These are phyloP conservation scores for Heliocidaris tuberculata DNA, from an alignment of 35 echinoderm and acorn worm species.

Conservation along the genomic window DNA sequence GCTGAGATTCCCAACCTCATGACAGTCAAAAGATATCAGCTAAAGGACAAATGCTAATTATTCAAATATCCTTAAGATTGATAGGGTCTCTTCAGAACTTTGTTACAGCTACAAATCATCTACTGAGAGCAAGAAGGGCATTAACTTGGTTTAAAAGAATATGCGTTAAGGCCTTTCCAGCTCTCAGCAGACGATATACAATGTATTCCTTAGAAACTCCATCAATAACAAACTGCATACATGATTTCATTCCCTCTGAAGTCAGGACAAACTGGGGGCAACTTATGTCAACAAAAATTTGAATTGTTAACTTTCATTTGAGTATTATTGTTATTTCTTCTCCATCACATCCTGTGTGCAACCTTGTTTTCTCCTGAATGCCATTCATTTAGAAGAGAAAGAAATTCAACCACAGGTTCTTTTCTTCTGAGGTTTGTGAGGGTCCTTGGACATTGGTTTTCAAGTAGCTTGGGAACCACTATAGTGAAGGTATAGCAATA, in stretches of 20 bases:
- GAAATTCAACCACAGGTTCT: neutral
- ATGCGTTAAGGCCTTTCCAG: too few relatives aligned
- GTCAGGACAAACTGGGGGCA: neutral
- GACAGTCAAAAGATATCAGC: neutral
- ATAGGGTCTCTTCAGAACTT: neutral
- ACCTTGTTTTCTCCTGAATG: neutral
- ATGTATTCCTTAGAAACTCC: neutral
- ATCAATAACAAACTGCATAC: neutral
- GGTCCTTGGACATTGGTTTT: neutral
- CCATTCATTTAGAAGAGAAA: neutral
- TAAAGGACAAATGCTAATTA: neutral
- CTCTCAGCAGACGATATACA: neutral
- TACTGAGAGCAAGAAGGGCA: too few relatives aligned
- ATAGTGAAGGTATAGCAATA: neutral
- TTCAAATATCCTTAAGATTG: neutral
- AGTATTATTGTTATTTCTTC: slow-evolving; percentile 7
- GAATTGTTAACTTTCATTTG: slow-evolving; percentile 3
- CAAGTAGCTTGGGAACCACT: neutral
- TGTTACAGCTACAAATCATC: neutral
- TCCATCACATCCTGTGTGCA: neutral
- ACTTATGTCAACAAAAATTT: slow-evolving; percentile 12
- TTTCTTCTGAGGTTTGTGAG: neutral
- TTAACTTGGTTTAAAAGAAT: too few relatives aligned
- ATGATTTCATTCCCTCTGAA: neutral
- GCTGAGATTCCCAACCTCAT: neutral